Evolutionary conservation across 1,140 invertebrate genomes (phyloP), one percentile per base, ranked within the genome.

Genomic region (Tenebrio molitor): DNA sequence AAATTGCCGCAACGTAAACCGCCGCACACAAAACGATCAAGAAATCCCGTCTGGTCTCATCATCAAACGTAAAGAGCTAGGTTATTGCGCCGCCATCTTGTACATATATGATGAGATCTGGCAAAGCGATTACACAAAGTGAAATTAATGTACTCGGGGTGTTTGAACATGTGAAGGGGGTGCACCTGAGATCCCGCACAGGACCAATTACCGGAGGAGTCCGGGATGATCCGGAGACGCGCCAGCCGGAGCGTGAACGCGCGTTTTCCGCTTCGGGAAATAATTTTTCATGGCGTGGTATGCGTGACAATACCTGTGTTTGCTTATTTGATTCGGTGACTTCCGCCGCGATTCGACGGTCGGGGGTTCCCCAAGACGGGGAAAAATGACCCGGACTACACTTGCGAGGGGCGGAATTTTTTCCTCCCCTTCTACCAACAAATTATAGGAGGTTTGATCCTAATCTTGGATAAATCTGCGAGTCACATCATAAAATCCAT

Each of bases 231-330:
- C 25, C 25, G 25, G 3, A 3, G 25, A 7, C 42, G 42, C 7
- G 42, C 8, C 15, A 14, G n/a, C 42, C 42, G 12, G 17, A 44
- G 12, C 42, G 42, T 14, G 17, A 44, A 44, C 42, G 16, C 14
- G 8, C 42, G 15, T 44, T 44, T 44, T 44, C 42, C 42, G 42
- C 42, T 44, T 44, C 42, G 42, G 42, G 42, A 44, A 44, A 44
- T 44, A 44, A 44, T 44, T 44, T 44, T 44, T 44, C 15, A 44
- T 44, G 42, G n/a, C 15, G 42, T 7, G 39, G 15, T 14, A 44
- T 44, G 42, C 42, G 42, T 44, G 42, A 44, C 42, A 44, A 44
- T 44, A 44, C 42, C 7, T 44, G 42, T 44, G 42, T 44, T 44
- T 44, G 42, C 42, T 1, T 44, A 44, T 44, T 44, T 44, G 42